Evolutionary conservation across 1,140 invertebrate genomes (phyloP).

Genomic region (Cataglyphis hispanica): DNA sequence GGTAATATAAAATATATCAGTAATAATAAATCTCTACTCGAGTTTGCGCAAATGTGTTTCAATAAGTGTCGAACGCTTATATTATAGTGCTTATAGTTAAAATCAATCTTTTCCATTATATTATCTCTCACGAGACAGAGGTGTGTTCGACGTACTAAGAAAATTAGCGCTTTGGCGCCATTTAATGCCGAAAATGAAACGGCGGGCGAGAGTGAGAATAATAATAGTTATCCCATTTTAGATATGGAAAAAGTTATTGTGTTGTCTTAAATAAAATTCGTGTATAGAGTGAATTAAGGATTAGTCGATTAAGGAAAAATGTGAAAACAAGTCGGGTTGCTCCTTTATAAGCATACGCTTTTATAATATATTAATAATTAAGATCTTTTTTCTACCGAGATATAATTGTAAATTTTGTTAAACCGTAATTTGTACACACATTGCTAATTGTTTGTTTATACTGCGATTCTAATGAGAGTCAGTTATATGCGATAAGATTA

Average conservation of each 20-base stretch:
- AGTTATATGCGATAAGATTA: slow-evolving; percentile 14
- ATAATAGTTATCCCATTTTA: slow-evolving; percentile 58
- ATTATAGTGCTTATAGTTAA: slow-evolving; percentile 42
- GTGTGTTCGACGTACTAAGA: not conserved
- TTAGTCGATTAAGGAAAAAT: slow-evolving; percentile 40
- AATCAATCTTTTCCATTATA: slow-evolving; percentile 47
- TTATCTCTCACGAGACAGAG: not conserved
- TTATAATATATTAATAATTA: slow-evolving; percentile 71
- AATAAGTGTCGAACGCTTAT: not conserved
- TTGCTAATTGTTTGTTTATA: slow-evolving; percentile 66
- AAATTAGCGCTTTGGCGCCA: not conserved
- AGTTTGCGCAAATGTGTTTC: slow-evolving; percentile 53
- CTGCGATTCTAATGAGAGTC: slow-evolving; percentile 16
- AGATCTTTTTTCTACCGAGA: slow-evolving; percentile 74
- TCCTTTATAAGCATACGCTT: slow-evolving; percentile 66
- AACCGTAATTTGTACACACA: slow-evolving; percentile 68
- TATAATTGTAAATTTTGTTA: slow-evolving; percentile 79
- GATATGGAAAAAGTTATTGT: slow-evolving; percentile 57
- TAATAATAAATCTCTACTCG: slow-evolving; percentile 37
- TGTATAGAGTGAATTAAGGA: slow-evolving; percentile 58
- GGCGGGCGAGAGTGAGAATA: slow-evolving; percentile 55
- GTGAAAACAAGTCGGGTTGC: slow-evolving; percentile 11
- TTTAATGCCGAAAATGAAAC: slow-evolving; percentile 1
- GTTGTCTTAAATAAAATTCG: slow-evolving; percentile 58
- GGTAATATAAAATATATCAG: slow-evolving; percentile 26